Base-by-base conservation (phyloP, 2,888 invertebrate genomes). In the Galerucella pusilla region DNA sequence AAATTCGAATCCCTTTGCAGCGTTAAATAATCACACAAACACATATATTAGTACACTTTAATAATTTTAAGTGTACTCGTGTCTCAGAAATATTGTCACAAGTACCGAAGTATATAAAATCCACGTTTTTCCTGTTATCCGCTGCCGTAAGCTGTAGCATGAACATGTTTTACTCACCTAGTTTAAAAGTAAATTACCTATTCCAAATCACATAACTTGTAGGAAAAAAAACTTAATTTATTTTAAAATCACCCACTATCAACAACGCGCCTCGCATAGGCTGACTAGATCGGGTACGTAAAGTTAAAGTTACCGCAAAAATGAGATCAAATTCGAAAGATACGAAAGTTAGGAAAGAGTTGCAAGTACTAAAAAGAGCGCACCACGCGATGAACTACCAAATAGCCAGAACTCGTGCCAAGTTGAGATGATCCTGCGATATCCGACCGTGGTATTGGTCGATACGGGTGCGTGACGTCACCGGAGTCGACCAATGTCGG, bases 361-460 rank as follows among this genome's bases (percentile, higher is more conserved):
- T 60, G 68, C 69, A 45, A 64, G 67, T 71, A 73, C 61, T 64
- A 71, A 73, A 70, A 80, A 82, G 81, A 84, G 84, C 85, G 86
- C 86, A 86, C 85, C 85, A 86, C 85, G 85, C 85, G 84, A 82
- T 83, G 81, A 85, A 83, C 83, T 84, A 83, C 82, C 83, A 82
- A 84, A 83, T 82, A 83, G 82, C 84, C 83, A 82, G 83, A 85
- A 85, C 85, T 83, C 85, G 85, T 86, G 85, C 86, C 86, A 86
- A 86, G 86, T 84, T 84, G 84, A 85, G 85, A 86, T 84, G 86
- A 85, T 86, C 86, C 85, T 83, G 82, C 85, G 85, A 85, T 85
- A 85, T 85, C 85, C 86, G 86, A 85, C 85, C 83, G 83, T 84
- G 82, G 84, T 85, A 88, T 88, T 88, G 88, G 88, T 86, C 86